Base-by-base conservation (phyloP, 1,140 invertebrate species). In the Drosophila tristis region DNA sequence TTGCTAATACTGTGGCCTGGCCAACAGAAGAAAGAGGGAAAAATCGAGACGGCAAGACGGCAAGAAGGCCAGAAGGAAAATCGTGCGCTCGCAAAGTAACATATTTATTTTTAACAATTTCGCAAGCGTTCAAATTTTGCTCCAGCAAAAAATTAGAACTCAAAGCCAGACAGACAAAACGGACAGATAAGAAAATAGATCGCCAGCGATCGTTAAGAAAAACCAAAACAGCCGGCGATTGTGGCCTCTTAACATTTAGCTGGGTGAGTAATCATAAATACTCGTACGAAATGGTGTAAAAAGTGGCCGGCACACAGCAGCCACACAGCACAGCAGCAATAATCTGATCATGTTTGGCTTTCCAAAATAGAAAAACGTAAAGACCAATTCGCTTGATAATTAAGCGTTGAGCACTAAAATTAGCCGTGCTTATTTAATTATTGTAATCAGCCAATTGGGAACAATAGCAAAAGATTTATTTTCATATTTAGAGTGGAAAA, bases 101-200 rank as follows among this genome's bases (percentile, higher is more conserved):
- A 87, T 81, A 87, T 86, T 86, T 86, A 86, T 86, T 86, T 86
- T 81, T 87, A 86, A 87, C 57, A 80, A 86, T 86, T 86, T 86
- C 82, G 81, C 82, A 86, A 86, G 74, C 81, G 78, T 87, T 86
- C 61, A 51, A 78, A 85, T 67, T 86, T 66, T 75, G 70, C 74
- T 82, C 80, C 80, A 82, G 80, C 80, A 63, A 67, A 74, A 78
- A 70, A 70, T 70, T 53, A 49, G 66, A 70, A 70, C 66, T 70
- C 66, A 68, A 68, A 70, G 39, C 72, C 72, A 76, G 73, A 75
- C 73, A 75, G 65, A 76, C 60, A 74, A 74, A 42, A 59, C 62
- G 50, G 48, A 77, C 48, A 49, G 63, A 63, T 45, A 79, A 70
- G 59, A 62, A 59, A 55, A 60, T 66, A 74, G 55, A 75, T 66